Base-by-base conservation (phyloP, 2,113 vertebrate genomes). In the Lamprologus lemairii region DNA sequence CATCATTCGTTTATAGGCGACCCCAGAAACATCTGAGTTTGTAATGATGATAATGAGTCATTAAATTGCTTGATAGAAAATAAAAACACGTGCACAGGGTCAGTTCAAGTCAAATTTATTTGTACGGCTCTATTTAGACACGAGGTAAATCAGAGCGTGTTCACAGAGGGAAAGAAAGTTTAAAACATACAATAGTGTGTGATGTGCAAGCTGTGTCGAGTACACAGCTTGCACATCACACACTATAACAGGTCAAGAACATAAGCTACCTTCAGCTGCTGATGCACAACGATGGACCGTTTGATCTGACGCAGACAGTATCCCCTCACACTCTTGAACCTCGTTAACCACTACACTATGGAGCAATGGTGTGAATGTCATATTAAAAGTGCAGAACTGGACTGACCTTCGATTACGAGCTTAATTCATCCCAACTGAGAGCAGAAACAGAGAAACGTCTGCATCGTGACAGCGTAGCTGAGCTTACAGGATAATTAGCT, bases 251-350 rank as follows among this genome's bases (percentile, higher is more conserved):
- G n/a, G 12, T 26, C 14, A 45, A 37, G 21, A 73, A 73, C 21
- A 4, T 2, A 4, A 75, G 0, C 40, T 19, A 17, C 23, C 9
- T 11, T 45, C 42, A 75, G 23, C 71, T 19, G 40, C 68, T 7
- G 6, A 28, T 9, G 3, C 14, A 28, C 23, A 75, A 28, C 4
- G 0, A 28, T 0, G 6, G 40, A 47, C 0, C 42, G 4, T 1
- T 75, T 28, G 68, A 10, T 45, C 14, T 2, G 37, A 26, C 4
- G 3, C 21, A 45, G 21, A 26, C 21, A 9, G 40, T 0, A 10
- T 3, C 37, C 13, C 40, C 40, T 47, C 40, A 5, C 23, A 75
- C 14, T 75, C 40, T 17, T 75, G 68, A 75, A 28, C 40, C 40
- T 17, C 14, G 26, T 51, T 78, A 31, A 78, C 4, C 45, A 51